Evolutionary conservation across 2,888 invertebrate genomes (phyloP), one percentile per base, ranked within the genome.

Genomic region (Lithophane leautieri): DNA sequence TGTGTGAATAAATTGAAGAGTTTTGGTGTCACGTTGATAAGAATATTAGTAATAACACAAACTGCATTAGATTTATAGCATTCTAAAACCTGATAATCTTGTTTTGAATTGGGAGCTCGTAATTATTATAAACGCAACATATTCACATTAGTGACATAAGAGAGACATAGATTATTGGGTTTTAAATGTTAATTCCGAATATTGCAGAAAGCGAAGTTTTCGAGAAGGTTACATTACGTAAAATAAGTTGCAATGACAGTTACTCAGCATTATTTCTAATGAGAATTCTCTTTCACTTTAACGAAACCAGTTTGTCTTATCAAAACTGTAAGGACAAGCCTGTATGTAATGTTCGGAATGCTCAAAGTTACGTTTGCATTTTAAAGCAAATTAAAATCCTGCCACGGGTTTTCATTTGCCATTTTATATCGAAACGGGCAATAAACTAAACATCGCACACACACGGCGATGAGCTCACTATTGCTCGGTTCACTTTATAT

Each of bases 401-500:
- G 72, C 82, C 78, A 61, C 72, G 78, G 78, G 72, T 86, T 88
- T 82, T 76, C 77, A 79, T 87, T 83, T 79, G 82, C 78, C 73
- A 78, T 63, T 77, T 68, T 76, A 85, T 73, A 83, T 83, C 73
- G 89, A 81, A 82, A 78, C 84, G 84, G 78, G 87, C 87, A 84
- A 87, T 89, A 86, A 73, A 76, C 69, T 76, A 82, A 75, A 79
- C 62, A 70, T 85, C 80, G 76, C 76, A n/a, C 54, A 50, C 44
- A 56, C 75, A 70, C 76, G 76, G 77, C 81, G 82, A 73, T 78
- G 75, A 73, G 71, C 62, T 73, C 56, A 77, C 74, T 85, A 86
- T 90, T 90, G 91, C 91, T 91, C 88, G 89, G 91, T 91, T 89
- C 91, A 86, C 86, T 83, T 81, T 83, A 84, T 70, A 88, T 86